These are phyloP conservation scores for Prunella himalayana DNA, from an alignment of 2,113 vertebrate species.

Conservation along the genomic window DNA sequence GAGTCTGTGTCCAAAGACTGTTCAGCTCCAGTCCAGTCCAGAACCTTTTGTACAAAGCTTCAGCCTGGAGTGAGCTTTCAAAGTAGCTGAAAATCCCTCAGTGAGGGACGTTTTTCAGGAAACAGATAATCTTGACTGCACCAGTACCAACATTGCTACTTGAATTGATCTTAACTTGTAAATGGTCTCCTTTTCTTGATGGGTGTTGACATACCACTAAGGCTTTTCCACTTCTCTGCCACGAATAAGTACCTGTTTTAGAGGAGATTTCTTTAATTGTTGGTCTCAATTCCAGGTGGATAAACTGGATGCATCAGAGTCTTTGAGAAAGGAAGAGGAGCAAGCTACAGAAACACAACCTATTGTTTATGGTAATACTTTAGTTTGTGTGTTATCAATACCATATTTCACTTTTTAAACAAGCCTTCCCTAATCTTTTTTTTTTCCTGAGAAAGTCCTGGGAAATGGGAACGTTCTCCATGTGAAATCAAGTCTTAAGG, in stretches of 20 bases:
- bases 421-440: not conserved
- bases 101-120: constrained; percentile 35
- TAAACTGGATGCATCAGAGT: constrained; percentile 96
- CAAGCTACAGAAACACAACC: constrained; percentile 98
- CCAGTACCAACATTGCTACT: constrained; percentile 73
- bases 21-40: constrained; percentile 37
- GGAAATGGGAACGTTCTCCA: not conserved
- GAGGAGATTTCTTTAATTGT: constrained; percentile 17
- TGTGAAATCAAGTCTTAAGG: not conserved
- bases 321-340: constrained; percentile 97
- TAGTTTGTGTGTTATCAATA: not conserved
- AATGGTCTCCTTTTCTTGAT: constrained; percentile 69
- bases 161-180: constrained; percentile 71
- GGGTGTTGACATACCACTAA: constrained; percentile 75
- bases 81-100: constrained; percentile 67
- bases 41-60: constrained; percentile 50
- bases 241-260: constrained; percentile 25
- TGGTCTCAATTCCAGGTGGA: constrained; percentile 87
- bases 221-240: constrained; percentile 86
- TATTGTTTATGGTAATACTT: constrained; percentile 92
- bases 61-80: constrained; percentile 67
- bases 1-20: not conserved
- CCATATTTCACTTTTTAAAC: not conserved
- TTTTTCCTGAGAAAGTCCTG: not conserved
- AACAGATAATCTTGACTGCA: constrained; percentile 70